Evolutionary conservation across 1,140 invertebrate genomes (phyloP).

Genomic region (Calliopsis andreniformis): DNA sequence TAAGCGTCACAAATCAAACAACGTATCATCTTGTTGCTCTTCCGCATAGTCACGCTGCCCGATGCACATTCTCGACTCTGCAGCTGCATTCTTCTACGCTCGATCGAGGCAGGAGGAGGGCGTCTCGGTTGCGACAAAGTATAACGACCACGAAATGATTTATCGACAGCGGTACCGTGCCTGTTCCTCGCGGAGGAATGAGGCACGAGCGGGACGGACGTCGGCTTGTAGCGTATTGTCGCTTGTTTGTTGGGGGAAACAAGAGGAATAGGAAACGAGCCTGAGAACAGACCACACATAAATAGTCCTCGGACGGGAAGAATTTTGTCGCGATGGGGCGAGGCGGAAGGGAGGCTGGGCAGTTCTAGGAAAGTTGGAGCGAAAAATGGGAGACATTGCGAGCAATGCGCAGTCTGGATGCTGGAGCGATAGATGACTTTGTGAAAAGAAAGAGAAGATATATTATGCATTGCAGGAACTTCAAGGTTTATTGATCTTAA

Average conservation of each 20-base stretch:
- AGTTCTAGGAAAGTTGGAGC: not conserved
- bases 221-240: slow-evolving; percentile 48
- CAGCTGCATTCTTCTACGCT: slow-evolving; percentile 16
- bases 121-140: slow-evolving; percentile 39
- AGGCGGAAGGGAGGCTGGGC: not conserved
- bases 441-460: too few relatives aligned
- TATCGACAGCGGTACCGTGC: slow-evolving; percentile 15
- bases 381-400: not conserved
- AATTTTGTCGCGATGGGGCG: not conserved
- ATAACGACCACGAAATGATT: slow-evolving; percentile 49
- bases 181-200: not conserved
- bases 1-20: slow-evolving; percentile 61
- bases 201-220: slow-evolving; percentile 18
- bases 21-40: slow-evolving; percentile 41
- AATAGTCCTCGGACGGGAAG: slow-evolving; percentile 4
- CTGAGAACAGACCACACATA: slow-evolving; percentile 18
- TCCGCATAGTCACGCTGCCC: slow-evolving; percentile 45
- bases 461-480: too few relatives aligned
- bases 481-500: too few relatives aligned
- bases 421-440: too few relatives aligned
- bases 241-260: slow-evolving; percentile 49
- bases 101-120: too few relatives aligned
- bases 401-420: too few relatives aligned
- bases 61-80: slow-evolving; percentile 34
- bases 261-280: slow-evolving; percentile 33